These are phyloP conservation scores for Drosophila tsacasi DNA, from an alignment of 1,140 invertebrate genomes.

Conservation along the genomic window DNA sequence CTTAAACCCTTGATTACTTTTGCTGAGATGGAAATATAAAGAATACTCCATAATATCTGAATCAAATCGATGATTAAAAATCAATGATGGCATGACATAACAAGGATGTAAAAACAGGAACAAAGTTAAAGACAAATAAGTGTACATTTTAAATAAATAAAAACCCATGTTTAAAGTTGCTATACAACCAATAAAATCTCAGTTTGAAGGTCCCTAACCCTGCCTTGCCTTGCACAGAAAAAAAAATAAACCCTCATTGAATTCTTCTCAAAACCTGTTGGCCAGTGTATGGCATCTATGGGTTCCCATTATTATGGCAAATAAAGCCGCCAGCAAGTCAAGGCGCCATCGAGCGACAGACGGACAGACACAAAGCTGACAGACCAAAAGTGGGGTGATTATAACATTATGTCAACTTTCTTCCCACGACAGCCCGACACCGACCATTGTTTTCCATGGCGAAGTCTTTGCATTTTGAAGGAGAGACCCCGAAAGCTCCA, in stretches of 20 bases:
- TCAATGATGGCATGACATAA: no score
- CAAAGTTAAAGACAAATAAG: no score
- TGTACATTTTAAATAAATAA: neutral
- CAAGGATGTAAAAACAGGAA: no score
- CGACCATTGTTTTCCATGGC: conserved; percentile 51
- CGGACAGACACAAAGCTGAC: conserved; percentile 41
- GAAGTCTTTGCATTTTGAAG: conserved; percentile 23
- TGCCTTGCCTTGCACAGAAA: neutral
- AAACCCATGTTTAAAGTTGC: neutral
- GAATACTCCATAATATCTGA: no score
- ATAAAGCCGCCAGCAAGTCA: conserved; percentile 60
- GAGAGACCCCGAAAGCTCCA: conserved; percentile 14
- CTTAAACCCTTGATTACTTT: no score
- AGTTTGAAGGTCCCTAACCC: neutral
- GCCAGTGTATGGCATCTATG: conserved; percentile 54
- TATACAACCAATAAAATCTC: neutral
- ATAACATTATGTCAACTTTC: conserved; percentile 84
- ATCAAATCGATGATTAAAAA: no score
- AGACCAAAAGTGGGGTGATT: conserved; percentile 71
- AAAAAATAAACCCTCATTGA: neutral
- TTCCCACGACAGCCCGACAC: conserved; percentile 66
- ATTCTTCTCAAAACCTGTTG: conserved; percentile 39
- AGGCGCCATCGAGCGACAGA: conserved; percentile 62
- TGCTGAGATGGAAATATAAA: no score
- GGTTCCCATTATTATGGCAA: conserved; percentile 77